Conservation (phyloP, 2,888 invertebrate species). For the Flexamia atlantica region DNA sequence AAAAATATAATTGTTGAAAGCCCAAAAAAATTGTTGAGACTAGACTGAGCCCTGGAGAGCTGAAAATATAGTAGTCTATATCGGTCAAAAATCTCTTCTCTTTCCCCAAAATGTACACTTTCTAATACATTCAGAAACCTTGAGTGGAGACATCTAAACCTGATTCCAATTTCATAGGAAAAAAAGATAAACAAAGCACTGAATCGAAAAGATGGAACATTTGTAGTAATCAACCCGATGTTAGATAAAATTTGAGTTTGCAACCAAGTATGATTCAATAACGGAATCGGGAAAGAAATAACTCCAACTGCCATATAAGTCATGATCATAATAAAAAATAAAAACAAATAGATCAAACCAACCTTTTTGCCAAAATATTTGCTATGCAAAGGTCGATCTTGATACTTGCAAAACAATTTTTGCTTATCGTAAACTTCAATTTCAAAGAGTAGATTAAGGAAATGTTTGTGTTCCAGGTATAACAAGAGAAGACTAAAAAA, state of each 20-base stretch:
- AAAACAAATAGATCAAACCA: background rate
- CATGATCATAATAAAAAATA: background rate
- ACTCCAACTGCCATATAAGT: background rate
- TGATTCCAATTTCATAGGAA: conserved; percentile 29
- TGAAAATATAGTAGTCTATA: conserved; percentile 26
- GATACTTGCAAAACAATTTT: conserved; percentile 3
- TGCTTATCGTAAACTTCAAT: conserved; percentile 21
- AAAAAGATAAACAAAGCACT: conserved; percentile 1
- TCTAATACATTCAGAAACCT: background rate
- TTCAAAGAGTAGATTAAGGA: conserved; percentile 8
- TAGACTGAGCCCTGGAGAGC: background rate
- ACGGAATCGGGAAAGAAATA: background rate
- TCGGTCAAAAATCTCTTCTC: background rate
- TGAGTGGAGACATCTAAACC: background rate
- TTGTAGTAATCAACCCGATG: background rate
- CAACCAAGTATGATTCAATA: background rate
- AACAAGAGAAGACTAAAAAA: background rate
- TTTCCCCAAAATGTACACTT: background rate
- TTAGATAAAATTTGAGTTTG: background rate
- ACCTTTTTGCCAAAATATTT: background rate
- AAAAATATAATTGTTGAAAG: background rate
- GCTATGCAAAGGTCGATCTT: background rate
- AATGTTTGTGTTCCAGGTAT: background rate
- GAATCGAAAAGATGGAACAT: background rate
- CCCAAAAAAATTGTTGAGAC: conserved; percentile 29